phyloP scores from a whole-genome alignment of 2,888 invertebrate species.

The Tetranychus truncatus region DNA sequence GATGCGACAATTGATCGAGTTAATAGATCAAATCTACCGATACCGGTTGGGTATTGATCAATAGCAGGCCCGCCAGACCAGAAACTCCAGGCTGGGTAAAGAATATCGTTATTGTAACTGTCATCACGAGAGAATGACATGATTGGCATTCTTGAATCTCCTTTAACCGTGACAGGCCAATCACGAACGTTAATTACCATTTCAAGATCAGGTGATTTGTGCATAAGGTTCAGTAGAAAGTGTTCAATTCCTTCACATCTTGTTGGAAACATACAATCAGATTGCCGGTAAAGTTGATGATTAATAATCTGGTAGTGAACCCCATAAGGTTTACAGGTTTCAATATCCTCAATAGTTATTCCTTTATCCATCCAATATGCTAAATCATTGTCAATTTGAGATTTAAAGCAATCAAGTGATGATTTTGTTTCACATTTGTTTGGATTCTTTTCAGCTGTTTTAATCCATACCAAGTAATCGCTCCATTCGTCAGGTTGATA shows the following conservation, averaged over 20 bases:
- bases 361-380: constrained; percentile 45
- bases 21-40: constrained; percentile 67
- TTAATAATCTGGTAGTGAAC: constrained; percentile 64
- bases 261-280: constrained; percentile 73
- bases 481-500: constrained; percentile 28
- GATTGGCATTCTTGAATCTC: constrained; percentile 23
- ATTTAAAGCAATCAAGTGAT: constrained; percentile 5
- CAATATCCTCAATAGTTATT: constrained; percentile 48
- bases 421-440: constrained; percentile 30
- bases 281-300: constrained; percentile 58
- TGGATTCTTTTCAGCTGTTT: constrained; percentile 29
- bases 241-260: constrained; percentile 76
- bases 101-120: constrained; percentile 48
- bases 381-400: constrained; percentile 48
- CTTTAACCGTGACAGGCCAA: constrained; percentile 48
- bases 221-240: constrained; percentile 51
- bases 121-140: not conserved
- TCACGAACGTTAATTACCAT: constrained; percentile 72
- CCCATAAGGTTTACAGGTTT: constrained; percentile 44
- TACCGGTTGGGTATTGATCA: constrained; percentile 70
- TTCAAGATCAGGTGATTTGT: constrained; percentile 58
- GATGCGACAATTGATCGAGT: constrained; percentile 46
- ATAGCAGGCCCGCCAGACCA: constrained; percentile 98
- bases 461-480: constrained; percentile 30
- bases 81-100: constrained; percentile 86